phyloP scores from a whole-genome alignment of 92 coral and sea anemone species.

The Paragorgia papillata region DNA sequence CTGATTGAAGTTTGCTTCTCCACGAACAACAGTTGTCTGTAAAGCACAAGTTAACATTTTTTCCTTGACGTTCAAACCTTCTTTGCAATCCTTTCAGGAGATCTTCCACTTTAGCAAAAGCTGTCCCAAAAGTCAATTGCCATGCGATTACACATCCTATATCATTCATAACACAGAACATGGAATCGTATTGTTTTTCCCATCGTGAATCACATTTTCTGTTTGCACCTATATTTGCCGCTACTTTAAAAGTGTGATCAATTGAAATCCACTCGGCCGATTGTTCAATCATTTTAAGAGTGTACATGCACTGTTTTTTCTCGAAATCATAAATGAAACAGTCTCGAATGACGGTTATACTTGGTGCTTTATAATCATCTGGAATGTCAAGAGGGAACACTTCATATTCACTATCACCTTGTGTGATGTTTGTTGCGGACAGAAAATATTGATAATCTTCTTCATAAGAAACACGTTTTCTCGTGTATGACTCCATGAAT shows the following conservation, averaged over 20 bases:
- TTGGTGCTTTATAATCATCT: not conserved
- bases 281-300: no score
- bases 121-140: no score
- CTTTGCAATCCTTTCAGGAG: not conserved
- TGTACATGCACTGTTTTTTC: not conserved
- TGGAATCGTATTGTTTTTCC: no score
- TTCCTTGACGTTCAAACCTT: not conserved
- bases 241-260: no score
- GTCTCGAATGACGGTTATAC: conserved; percentile 3
- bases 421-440: not conserved
- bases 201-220: not conserved
- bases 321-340: no score
- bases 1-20: no score
- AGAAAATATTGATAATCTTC: conserved; percentile 13
- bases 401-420: not conserved
- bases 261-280: no score
- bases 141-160: no score
- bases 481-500: no score
- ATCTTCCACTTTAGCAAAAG: not conserved
- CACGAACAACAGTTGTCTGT: no score
- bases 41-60: not conserved
- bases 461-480: conserved; percentile 3
- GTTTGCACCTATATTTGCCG: not conserved
- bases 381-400: not conserved
- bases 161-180: no score